A percentile compares a stretch with the other conserved stretches of the same genome.
These are phyloP conservation scores for Siniperca scherzeri DNA, from an alignment of 2,797 vertebrate genomes.

Conservation along the genomic window DNA sequence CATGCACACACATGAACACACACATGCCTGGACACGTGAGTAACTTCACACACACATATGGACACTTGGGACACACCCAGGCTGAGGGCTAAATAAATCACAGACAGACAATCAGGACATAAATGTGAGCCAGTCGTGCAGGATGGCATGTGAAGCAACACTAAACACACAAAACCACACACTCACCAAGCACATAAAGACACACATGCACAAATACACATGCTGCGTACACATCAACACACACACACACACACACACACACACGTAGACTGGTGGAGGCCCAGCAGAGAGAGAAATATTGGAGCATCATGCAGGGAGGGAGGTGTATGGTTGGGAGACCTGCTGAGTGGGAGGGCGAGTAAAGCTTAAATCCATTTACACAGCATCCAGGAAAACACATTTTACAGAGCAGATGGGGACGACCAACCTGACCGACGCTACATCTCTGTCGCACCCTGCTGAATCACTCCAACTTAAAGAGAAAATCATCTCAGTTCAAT, in stretches of 20 bases:
- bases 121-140: slow-evolving; percentile 36
- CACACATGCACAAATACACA: slow-evolving; percentile 3
- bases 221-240: not conserved
- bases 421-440: slow-evolving; percentile 38
- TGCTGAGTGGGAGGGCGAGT: slow-evolving; percentile 54
- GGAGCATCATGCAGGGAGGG: slow-evolving; percentile 45
- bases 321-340: slow-evolving; percentile 37
- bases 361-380: slow-evolving; percentile 59
- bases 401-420: slow-evolving; percentile 59
- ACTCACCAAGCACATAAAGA: slow-evolving; percentile 9
- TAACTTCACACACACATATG: slow-evolving; percentile 14
- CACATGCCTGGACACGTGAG: slow-evolving; percentile 11
- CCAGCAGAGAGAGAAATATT: slow-evolving; percentile 36
- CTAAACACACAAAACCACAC: slow-evolving; percentile 12
- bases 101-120: slow-evolving; percentile 53
- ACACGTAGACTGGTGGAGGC: slow-evolving; percentile 23
- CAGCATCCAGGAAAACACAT: slow-evolving; percentile 61
- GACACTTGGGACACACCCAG: not conserved
- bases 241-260: not conserved
- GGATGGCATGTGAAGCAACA: slow-evolving; percentile 20
- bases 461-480: not conserved
- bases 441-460: slow-evolving; percentile 19
- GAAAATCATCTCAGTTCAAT: not conserved
- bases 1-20: not conserved
- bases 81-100: slow-evolving; percentile 56